Evolutionary conservation across 1,140 invertebrate species (phyloP).

Genomic region (Zaprionus tsacasi): DNA sequence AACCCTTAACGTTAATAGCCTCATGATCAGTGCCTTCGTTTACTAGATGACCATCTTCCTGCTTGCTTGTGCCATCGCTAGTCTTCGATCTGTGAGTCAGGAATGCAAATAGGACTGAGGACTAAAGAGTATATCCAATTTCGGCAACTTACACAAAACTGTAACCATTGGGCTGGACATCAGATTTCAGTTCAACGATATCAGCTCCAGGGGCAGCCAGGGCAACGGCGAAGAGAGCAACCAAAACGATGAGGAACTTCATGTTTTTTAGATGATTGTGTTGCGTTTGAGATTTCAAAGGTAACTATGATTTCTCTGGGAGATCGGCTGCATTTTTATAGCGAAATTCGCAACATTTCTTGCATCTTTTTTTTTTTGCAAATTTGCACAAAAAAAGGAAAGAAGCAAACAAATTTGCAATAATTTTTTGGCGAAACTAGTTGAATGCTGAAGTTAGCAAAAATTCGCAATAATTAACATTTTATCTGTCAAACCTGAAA

Average conservation of each 20-base stretch:
- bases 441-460: background rate
- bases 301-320: constrained; percentile 18
- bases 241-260: constrained; percentile 65
- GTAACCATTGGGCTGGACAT: constrained; percentile 60
- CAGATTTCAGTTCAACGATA: constrained; percentile 35
- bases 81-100: constrained; percentile 85
- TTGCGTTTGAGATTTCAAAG: constrained; percentile 37
- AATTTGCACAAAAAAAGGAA: background rate
- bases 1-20: constrained; percentile 51
- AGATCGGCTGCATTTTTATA: constrained; percentile 20
- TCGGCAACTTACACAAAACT: constrained; percentile 2
- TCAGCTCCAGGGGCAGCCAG: constrained; percentile 18
- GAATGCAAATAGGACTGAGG: background rate
- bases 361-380: background rate
- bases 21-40: constrained; percentile 51
- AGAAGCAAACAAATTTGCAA: background rate
- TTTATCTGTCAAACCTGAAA: background rate
- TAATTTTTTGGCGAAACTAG: background rate
- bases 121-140: too few species aligned
- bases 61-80: constrained; percentile 87
- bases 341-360: background rate
- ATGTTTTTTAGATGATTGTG: constrained; percentile 44
- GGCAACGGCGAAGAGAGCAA: constrained; percentile 51
- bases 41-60: constrained; percentile 36
- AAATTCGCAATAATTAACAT: constrained; percentile 9